Evolutionary conservation across 2,797 vertebrate species (phyloP).

Genomic region (Spea hammondii): DNA sequence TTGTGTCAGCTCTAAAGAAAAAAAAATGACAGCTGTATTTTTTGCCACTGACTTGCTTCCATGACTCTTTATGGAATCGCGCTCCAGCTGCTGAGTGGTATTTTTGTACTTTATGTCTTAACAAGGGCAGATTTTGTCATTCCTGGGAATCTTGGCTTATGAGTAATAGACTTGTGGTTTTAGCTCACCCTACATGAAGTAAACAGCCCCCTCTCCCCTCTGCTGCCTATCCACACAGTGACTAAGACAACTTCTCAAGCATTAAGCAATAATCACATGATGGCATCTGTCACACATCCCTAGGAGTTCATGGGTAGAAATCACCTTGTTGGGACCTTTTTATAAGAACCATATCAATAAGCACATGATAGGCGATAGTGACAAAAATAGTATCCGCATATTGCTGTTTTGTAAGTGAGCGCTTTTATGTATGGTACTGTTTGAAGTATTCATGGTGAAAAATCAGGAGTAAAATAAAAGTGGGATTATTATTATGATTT

Average conservation of each 20-base stretch:
- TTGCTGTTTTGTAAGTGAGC: too few species aligned
- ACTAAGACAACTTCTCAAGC: constrained; percentile 25
- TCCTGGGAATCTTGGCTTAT: constrained; percentile 9
- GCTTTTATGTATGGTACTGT: too few species aligned
- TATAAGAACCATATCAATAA: too few species aligned
- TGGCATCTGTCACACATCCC: not conserved
- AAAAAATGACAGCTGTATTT: not conserved
- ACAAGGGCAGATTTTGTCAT: not conserved
- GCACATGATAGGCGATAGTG: too few species aligned
- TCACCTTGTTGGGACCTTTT: too few species aligned
- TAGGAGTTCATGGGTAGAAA: too few species aligned
- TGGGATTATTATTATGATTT: too few species aligned
- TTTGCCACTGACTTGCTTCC: not conserved
- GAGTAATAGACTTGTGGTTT: constrained; percentile 29
- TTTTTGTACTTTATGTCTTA: not conserved
- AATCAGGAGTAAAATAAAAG: too few species aligned
- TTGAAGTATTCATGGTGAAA: too few species aligned
- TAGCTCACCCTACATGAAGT: constrained; percentile 37
- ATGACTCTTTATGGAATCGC: not conserved
- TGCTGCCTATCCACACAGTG: constrained; percentile 14
- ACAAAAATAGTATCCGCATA: too few species aligned
- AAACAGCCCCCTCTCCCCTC: constrained; percentile 27
- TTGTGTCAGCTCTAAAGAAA: not conserved
- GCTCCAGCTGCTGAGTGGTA: not conserved
- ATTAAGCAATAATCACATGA: constrained; percentile 35